These are phyloP conservation scores for Thaumatotibia leucotreta DNA, from an alignment of 1,140 invertebrate genomes.

Conservation along the genomic window DNA sequence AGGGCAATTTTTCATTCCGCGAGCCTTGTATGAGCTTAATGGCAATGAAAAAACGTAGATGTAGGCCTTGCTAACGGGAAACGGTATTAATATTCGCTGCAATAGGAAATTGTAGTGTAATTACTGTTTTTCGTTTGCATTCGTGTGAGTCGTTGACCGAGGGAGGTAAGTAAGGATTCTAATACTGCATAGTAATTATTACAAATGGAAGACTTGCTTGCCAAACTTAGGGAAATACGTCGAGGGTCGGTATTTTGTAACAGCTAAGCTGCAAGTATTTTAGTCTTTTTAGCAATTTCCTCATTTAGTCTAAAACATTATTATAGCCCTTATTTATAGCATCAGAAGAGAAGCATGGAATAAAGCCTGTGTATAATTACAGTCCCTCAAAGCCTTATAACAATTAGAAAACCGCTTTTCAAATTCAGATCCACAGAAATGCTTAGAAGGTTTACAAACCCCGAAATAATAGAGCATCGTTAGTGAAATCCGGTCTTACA, in stretches of 20 bases:
- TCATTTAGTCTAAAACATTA: no score
- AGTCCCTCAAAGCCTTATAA: background rate
- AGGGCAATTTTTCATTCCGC: conserved; percentile 71
- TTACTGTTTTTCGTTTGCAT: background rate
- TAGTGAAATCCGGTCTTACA: conserved; percentile 39
- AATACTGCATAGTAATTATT: background rate
- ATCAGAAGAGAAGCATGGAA: background rate
- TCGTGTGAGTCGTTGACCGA: background rate
- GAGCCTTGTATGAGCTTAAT: conserved; percentile 43
- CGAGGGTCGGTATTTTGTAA: background rate
- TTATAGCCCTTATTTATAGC: background rate
- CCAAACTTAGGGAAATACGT: background rate
- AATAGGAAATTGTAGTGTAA: background rate
- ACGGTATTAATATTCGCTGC: background rate
- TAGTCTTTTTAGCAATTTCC: no score
- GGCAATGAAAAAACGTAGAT: conserved; percentile 26
- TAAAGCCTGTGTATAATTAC: background rate
- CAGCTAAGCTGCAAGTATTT: no score
- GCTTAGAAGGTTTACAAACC: background rate
- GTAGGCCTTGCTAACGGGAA: background rate
- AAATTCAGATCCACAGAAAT: background rate
- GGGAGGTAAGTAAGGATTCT: background rate
- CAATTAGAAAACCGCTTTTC: background rate
- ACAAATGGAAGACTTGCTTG: background rate
- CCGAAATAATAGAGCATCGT: conserved; percentile 19